Conservation (phyloP, 2,113 vertebrate species). For the Oophaga pumilio region DNA sequence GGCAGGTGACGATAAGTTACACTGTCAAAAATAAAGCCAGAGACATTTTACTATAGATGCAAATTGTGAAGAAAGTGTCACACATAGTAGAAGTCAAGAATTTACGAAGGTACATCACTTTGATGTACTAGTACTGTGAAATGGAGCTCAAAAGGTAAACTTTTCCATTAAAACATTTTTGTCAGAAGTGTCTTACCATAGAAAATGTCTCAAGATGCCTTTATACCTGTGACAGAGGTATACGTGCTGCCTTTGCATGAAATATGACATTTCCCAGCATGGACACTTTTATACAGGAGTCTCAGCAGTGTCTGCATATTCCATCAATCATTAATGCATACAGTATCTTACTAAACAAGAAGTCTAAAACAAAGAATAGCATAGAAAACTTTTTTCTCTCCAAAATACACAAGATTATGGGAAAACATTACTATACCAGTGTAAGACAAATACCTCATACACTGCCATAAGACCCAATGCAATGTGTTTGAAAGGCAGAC, state of each 20-base stretch:
- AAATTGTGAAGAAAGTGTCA: neutral
- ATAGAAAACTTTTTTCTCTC: too few relatives aligned
- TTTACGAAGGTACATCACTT: neutral
- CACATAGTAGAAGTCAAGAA: neutral
- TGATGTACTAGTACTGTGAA: neutral
- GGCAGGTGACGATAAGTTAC: neutral
- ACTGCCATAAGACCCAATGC: neutral
- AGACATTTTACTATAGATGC: neutral
- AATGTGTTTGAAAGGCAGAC: neutral
- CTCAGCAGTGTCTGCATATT: neutral
- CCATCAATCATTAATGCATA: neutral
- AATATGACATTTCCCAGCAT: neutral
- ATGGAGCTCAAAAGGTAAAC: neutral
- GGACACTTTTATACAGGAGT: neutral
- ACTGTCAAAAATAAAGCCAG: neutral
- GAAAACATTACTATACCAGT: neutral
- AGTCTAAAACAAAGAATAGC: neutral
- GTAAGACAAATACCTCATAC: neutral
- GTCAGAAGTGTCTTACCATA: neutral
- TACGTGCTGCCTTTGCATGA: neutral
- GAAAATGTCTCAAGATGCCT: neutral
- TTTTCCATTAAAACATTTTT: neutral
- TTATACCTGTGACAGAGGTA: neutral
- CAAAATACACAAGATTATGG: neutral
- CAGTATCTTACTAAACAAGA: neutral